Conservation (phyloP, 1,140 invertebrate genomes). For the Sweltsa coloradensis region DNA sequence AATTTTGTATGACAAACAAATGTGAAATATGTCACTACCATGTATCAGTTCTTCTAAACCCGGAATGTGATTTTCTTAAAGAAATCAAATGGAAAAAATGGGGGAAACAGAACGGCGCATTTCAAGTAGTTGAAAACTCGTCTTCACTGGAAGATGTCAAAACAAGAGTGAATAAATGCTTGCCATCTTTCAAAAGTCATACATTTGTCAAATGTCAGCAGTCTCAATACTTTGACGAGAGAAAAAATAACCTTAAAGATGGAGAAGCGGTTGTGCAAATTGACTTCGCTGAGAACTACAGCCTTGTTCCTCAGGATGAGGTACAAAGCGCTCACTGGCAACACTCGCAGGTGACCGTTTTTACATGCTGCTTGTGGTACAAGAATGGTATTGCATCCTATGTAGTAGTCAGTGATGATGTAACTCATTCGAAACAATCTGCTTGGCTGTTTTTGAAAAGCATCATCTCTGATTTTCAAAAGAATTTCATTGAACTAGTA, state of each 20-base stretch:
- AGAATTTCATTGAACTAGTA: background rate
- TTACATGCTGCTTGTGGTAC: conserved; percentile 9
- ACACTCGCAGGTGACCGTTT: conserved; percentile 5
- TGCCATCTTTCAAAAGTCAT: background rate
- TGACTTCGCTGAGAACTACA: conserved; percentile 21
- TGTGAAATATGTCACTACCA: too few relatives aligned
- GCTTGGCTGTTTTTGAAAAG: conserved; percentile 6
- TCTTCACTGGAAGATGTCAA: too few relatives aligned
- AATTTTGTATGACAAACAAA: too few relatives aligned
- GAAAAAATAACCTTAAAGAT: background rate
- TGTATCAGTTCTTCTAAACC: too few relatives aligned
- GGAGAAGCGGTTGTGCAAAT: conserved; percentile 11
- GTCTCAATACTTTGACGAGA: conserved; percentile 1
- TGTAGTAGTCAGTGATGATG: conserved; percentile 5
- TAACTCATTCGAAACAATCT: conserved; percentile 5
- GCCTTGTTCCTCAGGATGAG: conserved; percentile 15
- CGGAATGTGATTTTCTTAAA: too few relatives aligned
- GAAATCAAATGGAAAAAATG: too few relatives aligned
- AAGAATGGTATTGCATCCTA: conserved; percentile 1
- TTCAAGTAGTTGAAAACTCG: too few relatives aligned
- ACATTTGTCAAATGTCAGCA: conserved; percentile 2
- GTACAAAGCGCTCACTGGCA: conserved; percentile 16
- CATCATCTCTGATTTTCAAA: background rate
- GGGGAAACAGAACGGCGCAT: too few relatives aligned
- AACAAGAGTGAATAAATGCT: too few relatives aligned